Conservation (phyloP, 2,113 vertebrate species). For the Amblyopsis rosae region DNA sequence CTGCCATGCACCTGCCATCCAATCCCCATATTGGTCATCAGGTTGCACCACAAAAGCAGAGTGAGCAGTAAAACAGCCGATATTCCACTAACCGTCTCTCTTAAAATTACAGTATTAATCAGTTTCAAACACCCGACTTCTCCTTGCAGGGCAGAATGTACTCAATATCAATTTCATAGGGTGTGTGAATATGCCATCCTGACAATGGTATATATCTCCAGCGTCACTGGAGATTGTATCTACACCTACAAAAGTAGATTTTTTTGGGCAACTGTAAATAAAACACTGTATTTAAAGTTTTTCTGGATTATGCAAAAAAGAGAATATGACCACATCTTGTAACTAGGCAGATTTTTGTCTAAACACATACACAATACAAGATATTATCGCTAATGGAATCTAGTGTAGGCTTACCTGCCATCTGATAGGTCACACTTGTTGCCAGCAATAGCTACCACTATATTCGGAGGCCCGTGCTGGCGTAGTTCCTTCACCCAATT, state of each 20-base stretch:
- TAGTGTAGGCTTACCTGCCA: conserved; percentile 80
- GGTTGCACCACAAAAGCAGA: background rate
- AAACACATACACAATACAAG: background rate
- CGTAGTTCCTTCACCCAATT: conserved; percentile 98
- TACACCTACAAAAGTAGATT: too few relatives aligned
- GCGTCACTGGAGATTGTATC: too few relatives aligned
- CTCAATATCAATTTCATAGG: background rate
- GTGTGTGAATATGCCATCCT: background rate
- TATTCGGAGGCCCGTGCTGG: conserved; percentile 95
- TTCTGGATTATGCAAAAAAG: too few relatives aligned
- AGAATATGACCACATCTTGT: too few relatives aligned
- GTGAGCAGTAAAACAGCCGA: background rate
- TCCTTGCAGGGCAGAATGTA: background rate
- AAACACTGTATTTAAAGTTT: too few relatives aligned
- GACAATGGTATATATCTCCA: background rate
- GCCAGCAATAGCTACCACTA: conserved; percentile 95
- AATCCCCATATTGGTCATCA: conserved; percentile 4
- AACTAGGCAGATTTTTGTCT: too few relatives aligned
- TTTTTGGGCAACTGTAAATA: too few relatives aligned
- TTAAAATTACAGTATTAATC: conserved; percentile 5
- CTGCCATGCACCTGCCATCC: background rate
- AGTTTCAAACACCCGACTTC: background rate
- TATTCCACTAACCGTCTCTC: background rate
- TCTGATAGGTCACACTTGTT: conserved; percentile 97
- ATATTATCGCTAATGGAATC: background rate